Evolutionary conservation across 92 coral and sea anemone genomes (phyloP), one percentile per base, ranked within the genome.

Genomic region (Epizoanthus fatuus): DNA sequence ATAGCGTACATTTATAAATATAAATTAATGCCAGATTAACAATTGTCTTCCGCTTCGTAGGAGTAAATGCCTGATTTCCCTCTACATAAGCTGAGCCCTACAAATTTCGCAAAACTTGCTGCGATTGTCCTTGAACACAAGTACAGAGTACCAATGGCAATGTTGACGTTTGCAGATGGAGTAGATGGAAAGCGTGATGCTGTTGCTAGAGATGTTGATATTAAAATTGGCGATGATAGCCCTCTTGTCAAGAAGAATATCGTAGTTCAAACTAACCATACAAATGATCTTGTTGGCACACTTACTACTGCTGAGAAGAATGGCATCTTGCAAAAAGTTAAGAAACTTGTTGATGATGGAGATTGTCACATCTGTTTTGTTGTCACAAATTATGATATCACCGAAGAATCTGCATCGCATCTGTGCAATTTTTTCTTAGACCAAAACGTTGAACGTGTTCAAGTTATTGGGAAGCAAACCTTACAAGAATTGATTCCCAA

Each of bases 381-480:
- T 15, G 19, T 69, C 9, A 69, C 74, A 6, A 69, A 69, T 13
- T 69, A 44, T 16, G 16, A 40, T 3, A 52, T 69, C 0, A 38
- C 74, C 44, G 53, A 9, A 0, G 29, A 12, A 10, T 52, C 7
- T 35, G 54, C 15, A 38, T 1, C 3, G n/a, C 25, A 67, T 12
- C 39, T 67, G 15, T n/a, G n/a, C n/a, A n/a, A n/a, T n/a, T n/a
- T n/a, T n/a, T n/a, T n/a, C n/a, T n/a, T n/a, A n/a, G n/a, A n/a
- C n/a, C n/a, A n/a, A n/a, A n/a, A n/a, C n/a, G n/a, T n/a, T 14
- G 20, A 39, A 40, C 29, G 17, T 3, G 74, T 22, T 44, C 32
- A 69, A 69, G 29, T 69, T 4, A 16, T 69, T 69, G 75, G 75
- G 17, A 69, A 69, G 19, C 12, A 42, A 15, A 13, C 74, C 16